These are phyloP conservation scores for Geothlypis trichas DNA, from an alignment of 2,113 vertebrate species.

Conservation along the genomic window DNA sequence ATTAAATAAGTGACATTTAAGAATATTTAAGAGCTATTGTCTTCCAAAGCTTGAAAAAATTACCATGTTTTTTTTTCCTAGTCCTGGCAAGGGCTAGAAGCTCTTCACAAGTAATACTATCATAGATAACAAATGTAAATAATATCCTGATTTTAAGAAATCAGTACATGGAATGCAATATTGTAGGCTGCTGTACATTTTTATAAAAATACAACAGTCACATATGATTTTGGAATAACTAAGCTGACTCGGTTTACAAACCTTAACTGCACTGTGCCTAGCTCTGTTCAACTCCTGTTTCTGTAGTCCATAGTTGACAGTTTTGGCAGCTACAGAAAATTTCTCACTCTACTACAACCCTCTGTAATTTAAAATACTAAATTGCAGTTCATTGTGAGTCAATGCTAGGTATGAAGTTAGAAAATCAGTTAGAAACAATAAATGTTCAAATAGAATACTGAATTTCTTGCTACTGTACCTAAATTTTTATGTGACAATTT, in stretches of 20 bases:
- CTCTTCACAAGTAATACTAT: background rate
- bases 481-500: background rate
- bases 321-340: background rate
- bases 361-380: background rate
- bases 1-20: background rate
- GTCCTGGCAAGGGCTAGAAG: background rate
- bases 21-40: background rate
- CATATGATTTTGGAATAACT: background rate
- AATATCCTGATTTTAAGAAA: background rate
- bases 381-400: background rate
- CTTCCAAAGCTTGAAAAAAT: background rate
- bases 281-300: background rate
- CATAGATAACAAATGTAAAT: background rate
- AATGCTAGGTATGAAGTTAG: background rate
- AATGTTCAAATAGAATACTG: background rate
- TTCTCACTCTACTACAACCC: background rate
- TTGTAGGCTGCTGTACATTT: background rate
- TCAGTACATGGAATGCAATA: background rate
- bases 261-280: background rate
- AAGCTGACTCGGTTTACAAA: background rate
- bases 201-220: background rate
- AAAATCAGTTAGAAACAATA: background rate
- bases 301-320: rapidly evolving
- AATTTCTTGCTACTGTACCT: background rate
- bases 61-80: background rate